A percentile compares a stretch with the other conserved stretches of the same genome.
Conservation (phyloP, 1,140 invertebrate species). For the Fopius arisanus region DNA sequence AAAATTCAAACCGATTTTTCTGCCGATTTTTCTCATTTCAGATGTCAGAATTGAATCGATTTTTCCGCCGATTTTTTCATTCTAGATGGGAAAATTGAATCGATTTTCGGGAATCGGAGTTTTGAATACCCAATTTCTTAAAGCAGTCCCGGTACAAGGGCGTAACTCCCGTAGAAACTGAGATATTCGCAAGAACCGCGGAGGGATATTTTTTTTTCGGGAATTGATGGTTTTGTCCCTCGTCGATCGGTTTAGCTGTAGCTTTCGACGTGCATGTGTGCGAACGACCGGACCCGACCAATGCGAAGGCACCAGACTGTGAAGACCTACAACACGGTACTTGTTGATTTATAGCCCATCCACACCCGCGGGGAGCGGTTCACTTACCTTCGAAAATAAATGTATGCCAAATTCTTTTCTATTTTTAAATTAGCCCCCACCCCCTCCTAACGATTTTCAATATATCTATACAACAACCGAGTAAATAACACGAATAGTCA, state of each 20-base stretch:
- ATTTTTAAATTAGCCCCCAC: neutral
- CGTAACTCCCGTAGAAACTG: too few species aligned
- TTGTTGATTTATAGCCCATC: slow-evolving; percentile 44
- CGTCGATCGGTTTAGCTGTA: neutral
- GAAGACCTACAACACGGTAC: slow-evolving; percentile 34
- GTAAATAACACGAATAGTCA: too few species aligned
- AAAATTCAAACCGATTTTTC: too few species aligned
- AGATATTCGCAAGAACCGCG: neutral
- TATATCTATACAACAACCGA: too few species aligned
- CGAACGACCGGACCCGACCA: slow-evolving; percentile 18
- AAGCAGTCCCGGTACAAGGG: too few species aligned
- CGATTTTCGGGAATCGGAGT: too few species aligned
- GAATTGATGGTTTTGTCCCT: neutral
- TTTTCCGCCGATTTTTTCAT: too few species aligned
- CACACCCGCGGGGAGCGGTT: slow-evolving; percentile 32
- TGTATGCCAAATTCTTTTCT: neutral
- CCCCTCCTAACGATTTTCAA: neutral
- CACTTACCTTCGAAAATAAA: slow-evolving; percentile 25
- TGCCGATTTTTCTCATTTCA: too few species aligned
- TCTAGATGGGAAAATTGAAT: too few species aligned
- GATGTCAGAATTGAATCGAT: too few species aligned
- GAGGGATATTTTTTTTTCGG: neutral
- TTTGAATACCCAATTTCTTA: too few species aligned
- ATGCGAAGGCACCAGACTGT: slow-evolving; percentile 29
- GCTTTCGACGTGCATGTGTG: neutral